A percentile compares a stretch with the other conserved stretches of the same genome.
These are phyloP conservation scores for Phalanger gymnotis DNA, from an alignment of 2,797 vertebrate genomes.

Conservation along the genomic window DNA sequence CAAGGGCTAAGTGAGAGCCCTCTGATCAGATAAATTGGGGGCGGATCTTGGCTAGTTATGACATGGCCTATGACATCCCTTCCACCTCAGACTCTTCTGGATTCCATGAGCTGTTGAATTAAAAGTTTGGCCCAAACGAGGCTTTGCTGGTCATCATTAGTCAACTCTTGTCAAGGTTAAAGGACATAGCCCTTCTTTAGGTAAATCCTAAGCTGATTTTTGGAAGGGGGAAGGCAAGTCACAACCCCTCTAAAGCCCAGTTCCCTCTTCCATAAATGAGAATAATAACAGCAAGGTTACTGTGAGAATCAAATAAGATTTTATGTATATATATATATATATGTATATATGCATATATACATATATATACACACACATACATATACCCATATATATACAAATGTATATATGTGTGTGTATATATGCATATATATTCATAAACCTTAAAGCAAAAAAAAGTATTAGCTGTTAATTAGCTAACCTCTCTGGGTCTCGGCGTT, in stretches of 20 bases:
- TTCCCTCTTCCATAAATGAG: neutral
- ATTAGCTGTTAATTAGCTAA: neutral
- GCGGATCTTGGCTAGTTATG: neutral
- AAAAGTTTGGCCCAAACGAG: neutral
- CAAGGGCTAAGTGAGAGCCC: neutral
- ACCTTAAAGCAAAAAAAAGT: neutral
- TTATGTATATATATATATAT: too few species aligned
- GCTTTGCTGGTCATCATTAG: neutral
- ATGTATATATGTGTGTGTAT: too few species aligned
- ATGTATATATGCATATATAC: too few species aligned
- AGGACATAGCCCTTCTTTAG: neutral
- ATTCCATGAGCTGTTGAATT: neutral
- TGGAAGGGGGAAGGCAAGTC: neutral
- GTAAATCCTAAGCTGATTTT: neutral
- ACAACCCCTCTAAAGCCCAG: neutral
- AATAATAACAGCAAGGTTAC: neutral
- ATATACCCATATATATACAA: too few species aligned
- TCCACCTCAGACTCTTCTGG: neutral
- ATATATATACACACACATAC: too few species aligned
- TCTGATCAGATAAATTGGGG: neutral
- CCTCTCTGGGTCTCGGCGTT: neutral
- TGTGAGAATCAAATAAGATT: neutral
- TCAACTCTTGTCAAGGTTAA: neutral
- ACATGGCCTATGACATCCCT: neutral
- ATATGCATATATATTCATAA: neutral